Conservation (phyloP, 2,113 vertebrate species). For the Pipra filicauda region DNA sequence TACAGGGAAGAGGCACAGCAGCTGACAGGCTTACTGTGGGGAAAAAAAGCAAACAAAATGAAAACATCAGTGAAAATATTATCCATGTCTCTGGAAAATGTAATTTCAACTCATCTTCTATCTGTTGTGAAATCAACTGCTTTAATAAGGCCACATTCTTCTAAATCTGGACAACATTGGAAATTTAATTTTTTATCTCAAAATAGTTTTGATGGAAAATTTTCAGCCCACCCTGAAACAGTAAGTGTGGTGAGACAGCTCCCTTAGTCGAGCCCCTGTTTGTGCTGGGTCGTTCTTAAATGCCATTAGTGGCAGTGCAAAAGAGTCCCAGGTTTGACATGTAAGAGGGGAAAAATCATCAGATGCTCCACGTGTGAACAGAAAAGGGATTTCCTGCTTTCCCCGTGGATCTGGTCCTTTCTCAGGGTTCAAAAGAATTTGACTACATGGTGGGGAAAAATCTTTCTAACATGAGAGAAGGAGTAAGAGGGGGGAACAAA, state of each 20-base stretch:
- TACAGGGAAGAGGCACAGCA: background rate
- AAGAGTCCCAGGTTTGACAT: background rate
- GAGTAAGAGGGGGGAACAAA: background rate
- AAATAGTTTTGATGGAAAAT: background rate
- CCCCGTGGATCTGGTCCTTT: background rate
- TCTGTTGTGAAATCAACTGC: background rate
- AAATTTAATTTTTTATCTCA: background rate
- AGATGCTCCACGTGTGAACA: background rate
- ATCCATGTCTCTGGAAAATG: background rate
- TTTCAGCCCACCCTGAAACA: background rate
- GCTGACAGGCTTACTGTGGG: background rate
- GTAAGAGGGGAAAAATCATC: background rate
- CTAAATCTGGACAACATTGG: background rate
- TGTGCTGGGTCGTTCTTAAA: background rate
- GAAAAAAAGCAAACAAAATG: background rate
- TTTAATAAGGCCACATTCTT: background rate
- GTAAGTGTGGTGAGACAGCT: background rate
- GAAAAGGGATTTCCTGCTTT: background rate
- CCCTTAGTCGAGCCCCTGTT: background rate
- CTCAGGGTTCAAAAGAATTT: constrained; percentile 15
- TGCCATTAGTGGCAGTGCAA: background rate
- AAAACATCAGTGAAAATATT: background rate
- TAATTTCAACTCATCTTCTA: background rate
- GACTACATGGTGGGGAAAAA: background rate
- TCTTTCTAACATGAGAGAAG: background rate